Evolutionary conservation across 2,888 invertebrate genomes (phyloP).

Genomic region (Tachina grossa): DNA sequence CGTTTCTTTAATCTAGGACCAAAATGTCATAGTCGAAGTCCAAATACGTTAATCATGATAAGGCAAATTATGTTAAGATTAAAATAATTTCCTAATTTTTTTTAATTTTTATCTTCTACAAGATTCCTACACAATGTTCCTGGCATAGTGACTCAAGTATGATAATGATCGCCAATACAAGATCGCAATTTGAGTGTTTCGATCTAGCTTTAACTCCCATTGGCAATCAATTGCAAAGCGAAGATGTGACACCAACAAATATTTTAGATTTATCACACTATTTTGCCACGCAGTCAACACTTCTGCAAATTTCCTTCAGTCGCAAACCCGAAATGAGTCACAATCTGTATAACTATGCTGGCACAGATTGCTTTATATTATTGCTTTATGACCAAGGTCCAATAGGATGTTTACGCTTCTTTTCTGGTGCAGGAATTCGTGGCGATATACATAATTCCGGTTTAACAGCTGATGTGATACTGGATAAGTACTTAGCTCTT

Average conservation of each 20-base stretch:
- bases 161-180: constrained; percentile 87
- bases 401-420: constrained; percentile 84
- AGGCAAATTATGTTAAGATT: too few species aligned
- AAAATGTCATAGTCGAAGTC: too few species aligned
- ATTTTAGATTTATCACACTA: constrained; percentile 86
- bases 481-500: constrained; percentile 86
- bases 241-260: constrained; percentile 86
- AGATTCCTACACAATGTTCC: constrained; percentile 87
- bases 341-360: constrained; percentile 80
- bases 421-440: constrained; percentile 83
- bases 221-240: constrained; percentile 86
- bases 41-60: too few species aligned
- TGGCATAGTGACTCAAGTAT: constrained; percentile 90
- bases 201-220: constrained; percentile 88
- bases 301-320: constrained; percentile 85
- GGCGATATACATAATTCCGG: constrained; percentile 83
- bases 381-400: constrained; percentile 87
- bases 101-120: constrained; percentile 68
- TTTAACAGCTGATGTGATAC: constrained; percentile 85
- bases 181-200: constrained; percentile 89
- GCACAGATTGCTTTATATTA: constrained; percentile 84
- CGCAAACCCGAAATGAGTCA: constrained; percentile 83
- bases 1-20: too few species aligned
- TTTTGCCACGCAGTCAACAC: constrained; percentile 84
- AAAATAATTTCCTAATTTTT: background rate